Conservation (phyloP, 1,140 invertebrate species). For the Nasonia longicornis region DNA sequence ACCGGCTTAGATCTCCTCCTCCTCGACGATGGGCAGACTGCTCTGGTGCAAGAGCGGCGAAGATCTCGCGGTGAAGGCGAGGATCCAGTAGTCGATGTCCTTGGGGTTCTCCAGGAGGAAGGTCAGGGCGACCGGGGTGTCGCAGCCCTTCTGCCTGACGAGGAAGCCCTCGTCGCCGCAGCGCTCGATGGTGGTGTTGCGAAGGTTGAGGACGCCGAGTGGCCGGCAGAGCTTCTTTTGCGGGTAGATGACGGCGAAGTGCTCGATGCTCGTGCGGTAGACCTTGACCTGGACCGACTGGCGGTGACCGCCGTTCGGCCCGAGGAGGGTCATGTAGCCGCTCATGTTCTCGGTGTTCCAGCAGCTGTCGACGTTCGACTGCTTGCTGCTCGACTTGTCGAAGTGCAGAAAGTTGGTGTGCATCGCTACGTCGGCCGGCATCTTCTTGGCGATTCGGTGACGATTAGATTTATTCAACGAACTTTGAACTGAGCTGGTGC, state of each 20-base stretch:
- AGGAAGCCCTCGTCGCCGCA: slow-evolving; percentile 70
- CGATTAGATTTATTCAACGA: no score
- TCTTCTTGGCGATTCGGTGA: slow-evolving; percentile 46
- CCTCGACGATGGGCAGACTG: slow-evolving; percentile 74
- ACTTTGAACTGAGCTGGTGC: background rate
- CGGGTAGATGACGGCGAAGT: slow-evolving; percentile 77
- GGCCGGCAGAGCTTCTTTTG: slow-evolving; percentile 75
- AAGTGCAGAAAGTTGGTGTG: slow-evolving; percentile 61
- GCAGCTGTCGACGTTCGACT: slow-evolving; percentile 63
- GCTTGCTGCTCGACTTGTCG: slow-evolving; percentile 56
- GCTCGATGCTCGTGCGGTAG: slow-evolving; percentile 76
- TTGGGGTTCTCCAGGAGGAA: slow-evolving; percentile 72
- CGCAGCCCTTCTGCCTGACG: slow-evolving; percentile 74
- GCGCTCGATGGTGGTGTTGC: slow-evolving; percentile 72
- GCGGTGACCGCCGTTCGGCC: slow-evolving; percentile 71
- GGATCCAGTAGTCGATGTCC: slow-evolving; percentile 74
- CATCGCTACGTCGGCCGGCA: slow-evolving; percentile 68
- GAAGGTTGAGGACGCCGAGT: slow-evolving; percentile 74
- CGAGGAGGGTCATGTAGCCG: slow-evolving; percentile 73
- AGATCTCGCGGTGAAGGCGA: slow-evolving; percentile 72
- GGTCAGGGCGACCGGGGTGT: slow-evolving; percentile 72
- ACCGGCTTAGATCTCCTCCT: slow-evolving; percentile 69
- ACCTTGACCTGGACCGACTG: slow-evolving; percentile 76
- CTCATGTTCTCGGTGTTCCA: slow-evolving; percentile 75
- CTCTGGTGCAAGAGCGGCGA: slow-evolving; percentile 71